Evolutionary conservation across 1,140 invertebrate species (phyloP), one percentile per base, ranked within the genome.

Genomic region (Atta texana): DNA sequence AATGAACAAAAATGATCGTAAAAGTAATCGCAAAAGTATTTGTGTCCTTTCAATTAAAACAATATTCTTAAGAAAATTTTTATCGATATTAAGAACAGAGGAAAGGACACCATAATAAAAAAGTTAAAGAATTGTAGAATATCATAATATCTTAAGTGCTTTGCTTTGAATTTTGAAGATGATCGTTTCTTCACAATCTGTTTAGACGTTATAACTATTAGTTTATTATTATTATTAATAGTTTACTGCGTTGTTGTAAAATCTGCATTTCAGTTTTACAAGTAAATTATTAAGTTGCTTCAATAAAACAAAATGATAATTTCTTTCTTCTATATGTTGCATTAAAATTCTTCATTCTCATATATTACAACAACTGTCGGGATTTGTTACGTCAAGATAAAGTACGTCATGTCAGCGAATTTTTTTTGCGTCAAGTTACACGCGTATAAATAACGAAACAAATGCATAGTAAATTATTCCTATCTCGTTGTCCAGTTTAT

Each of bases 401-500:
- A 66, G 10, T 51, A n/a, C 24, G 18, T 31, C 16, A 8, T n/a
- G 44, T 55, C 24, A 57, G 49, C 21, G 7, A 24, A 61, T 10
- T 64, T 77, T 16, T 24, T 76, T 64, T 18, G 28, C 39, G 10
- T 55, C 53, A 31, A 31, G 6, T 39, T 49, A 4, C 18, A n/a
- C 34, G 18, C 39, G 21, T 34, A 51, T 68, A 51, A 71, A 88
- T 59, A 21, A 28, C 34, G 44, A 72, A 86, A 63, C 68, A 28
- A 63, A 28, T 87, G 53, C 71, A 3, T 8, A 16, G 24, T 24
- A 16, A 68, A 63, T 63, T 51, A 55, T 39, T 63, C n/a, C 10
- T 55, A 64, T 57, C 28, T 68, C 84, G 24, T 66, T 76, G 28
- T 31, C 34, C 28, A 16, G 53, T 78, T 85, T 86, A 31, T 31